Evolutionary conservation across 2,797 vertebrate genomes (phyloP).

Genomic region (Avahi laniger): DNA sequence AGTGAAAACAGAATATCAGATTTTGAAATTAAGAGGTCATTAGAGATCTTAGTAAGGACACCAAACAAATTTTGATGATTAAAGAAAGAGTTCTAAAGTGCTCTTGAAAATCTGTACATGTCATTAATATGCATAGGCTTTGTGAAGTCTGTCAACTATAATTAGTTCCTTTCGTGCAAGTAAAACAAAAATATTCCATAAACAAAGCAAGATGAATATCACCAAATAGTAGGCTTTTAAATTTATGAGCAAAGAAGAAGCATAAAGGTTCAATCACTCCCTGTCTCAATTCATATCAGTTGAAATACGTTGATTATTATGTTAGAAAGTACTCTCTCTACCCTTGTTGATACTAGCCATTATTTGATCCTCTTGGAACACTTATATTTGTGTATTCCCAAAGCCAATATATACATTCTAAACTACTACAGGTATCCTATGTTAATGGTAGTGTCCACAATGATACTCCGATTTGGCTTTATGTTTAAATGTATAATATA

Average conservation of each 20-base stretch:
- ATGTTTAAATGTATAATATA: not conserved
- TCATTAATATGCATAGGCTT: not conserved
- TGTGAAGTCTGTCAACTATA: not conserved
- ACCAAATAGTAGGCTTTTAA: constrained; percentile 14
- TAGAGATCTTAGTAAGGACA: not conserved
- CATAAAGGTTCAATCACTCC: not conserved
- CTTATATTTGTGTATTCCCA: not conserved
- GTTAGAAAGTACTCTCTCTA: not conserved
- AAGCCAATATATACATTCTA: not conserved
- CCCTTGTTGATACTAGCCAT: not conserved
- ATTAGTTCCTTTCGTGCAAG: not conserved
- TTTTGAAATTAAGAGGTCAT: constrained; percentile 19
- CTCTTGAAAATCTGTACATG: not conserved
- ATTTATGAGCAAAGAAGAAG: not conserved
- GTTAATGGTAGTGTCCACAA: not conserved
- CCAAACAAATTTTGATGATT: not conserved
- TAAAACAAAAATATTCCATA: constrained; percentile 32
- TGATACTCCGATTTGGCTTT: not conserved
- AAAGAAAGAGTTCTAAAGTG: not conserved
- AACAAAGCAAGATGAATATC: not conserved
- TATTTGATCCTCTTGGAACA: not conserved
- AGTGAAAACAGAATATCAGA: not conserved
- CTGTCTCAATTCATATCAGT: not conserved
- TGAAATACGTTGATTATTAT: not conserved
- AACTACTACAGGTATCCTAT: not conserved